Base-by-base conservation (phyloP, 2,888 invertebrate genomes). In the Candidula unifasciata region DNA sequence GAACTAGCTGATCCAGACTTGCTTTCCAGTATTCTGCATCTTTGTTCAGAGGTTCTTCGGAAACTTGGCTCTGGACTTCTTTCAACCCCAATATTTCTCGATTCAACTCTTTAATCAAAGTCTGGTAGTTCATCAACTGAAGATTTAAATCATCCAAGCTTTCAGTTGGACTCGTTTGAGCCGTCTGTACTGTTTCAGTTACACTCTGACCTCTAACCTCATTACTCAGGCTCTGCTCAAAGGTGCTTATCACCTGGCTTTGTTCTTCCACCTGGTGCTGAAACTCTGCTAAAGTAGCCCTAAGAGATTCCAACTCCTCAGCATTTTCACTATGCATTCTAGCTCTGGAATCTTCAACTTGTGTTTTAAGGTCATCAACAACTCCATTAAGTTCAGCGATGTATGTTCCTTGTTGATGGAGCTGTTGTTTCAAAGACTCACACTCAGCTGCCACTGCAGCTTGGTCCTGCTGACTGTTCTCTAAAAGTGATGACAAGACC, bases 21-120 rank as follows among this genome's bases (percentile, higher is more conserved):
- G 85, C 86, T 86, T 89, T 88, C 77, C 89, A 84, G 44, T 87
- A 85, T 73, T 88, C 89, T 27, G 85, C 85, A 86, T 89, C 87
- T 54, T 85, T 87, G 71, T 79, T 74, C 27, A 79, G 27, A 3
- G 81, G 60, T 37, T 86, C 84, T 83, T 78, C 76, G 16, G 8
- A 10, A 6, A 87, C 66, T 54, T 69, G 74, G 30, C 85, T 79
- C 80, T 86, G 80, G 64, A 87, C 87, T 60, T 82, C 78, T 76
- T 66, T 87, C 35, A 87, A 74, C 60, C 81, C 54, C 64, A 79
- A 57, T 37, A 88, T 77, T 54, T 85, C 83, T 64, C 68, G 44
- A 30, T 68, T 80, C n/a, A 87, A 60, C 35, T 86, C 81, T 66
- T 84, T 73, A 27, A 81, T 35, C 64, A 84, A 77, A 1, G 35